Evolutionary conservation across 2,113 vertebrate species (phyloP).

Genomic region (Microcebus tavaratra): DNA sequence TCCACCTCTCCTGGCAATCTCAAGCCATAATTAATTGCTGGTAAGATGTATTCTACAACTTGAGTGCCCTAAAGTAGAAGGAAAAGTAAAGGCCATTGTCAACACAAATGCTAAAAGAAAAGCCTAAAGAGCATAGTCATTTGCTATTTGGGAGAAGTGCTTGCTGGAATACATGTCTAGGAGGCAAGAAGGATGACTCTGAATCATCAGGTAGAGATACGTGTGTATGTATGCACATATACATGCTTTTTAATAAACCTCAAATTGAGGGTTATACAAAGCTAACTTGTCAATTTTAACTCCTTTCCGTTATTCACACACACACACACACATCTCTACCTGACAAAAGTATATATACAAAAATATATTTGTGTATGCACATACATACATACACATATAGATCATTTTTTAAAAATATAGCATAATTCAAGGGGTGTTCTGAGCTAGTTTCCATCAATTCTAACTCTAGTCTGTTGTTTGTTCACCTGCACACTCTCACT

Average conservation of each 20-base stretch:
- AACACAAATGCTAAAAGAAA: slow-evolving; percentile 45
- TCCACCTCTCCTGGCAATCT: slow-evolving; percentile 38
- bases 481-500: slow-evolving; percentile 78
- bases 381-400: fast-evolving
- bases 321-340: not conserved
- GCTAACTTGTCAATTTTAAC: slow-evolving; percentile 81
- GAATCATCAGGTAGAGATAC: slow-evolving; percentile 61
- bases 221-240: fast-evolving
- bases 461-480: not conserved
- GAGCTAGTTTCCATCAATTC: not conserved
- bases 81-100: slow-evolving; percentile 44
- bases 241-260: slow-evolving; percentile 81
- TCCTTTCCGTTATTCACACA: slow-evolving; percentile 11
- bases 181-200: slow-evolving; percentile 58
- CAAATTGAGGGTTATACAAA: slow-evolving; percentile 78
- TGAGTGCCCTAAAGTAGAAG: slow-evolving; percentile 43
- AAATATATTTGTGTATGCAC: not conserved
- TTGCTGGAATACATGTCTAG: slow-evolving; percentile 46
- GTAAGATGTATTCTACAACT: slow-evolving; percentile 43
- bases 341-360: not conserved
- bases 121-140: slow-evolving; percentile 72
- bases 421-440: not conserved
- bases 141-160: slow-evolving; percentile 75
- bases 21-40: slow-evolving; percentile 58
- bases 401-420: not conserved